Conservation (phyloP, 2,888 invertebrate genomes). For the Podotricha telesiphe region DNA sequence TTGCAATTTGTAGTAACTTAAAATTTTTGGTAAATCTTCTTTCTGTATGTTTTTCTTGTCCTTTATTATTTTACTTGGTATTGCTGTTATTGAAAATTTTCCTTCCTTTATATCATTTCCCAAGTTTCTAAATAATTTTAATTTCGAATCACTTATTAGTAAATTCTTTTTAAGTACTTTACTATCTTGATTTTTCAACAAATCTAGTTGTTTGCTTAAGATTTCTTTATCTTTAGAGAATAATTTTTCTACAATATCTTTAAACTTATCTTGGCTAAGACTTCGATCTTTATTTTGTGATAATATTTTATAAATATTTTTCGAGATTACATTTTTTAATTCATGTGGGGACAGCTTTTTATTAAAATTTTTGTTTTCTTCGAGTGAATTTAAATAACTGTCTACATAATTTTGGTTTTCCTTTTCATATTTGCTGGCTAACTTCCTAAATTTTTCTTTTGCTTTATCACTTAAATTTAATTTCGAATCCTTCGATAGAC, state of each 20-base stretch:
- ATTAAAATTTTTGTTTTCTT: slow-evolving; percentile 51
- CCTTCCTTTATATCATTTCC: slow-evolving; percentile 51
- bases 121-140: slow-evolving; percentile 50
- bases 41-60: slow-evolving; percentile 46
- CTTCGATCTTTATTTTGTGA: slow-evolving; percentile 30
- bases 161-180: slow-evolving; percentile 46
- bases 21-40: slow-evolving; percentile 45
- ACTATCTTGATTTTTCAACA: slow-evolving; percentile 35
- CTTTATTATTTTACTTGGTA: slow-evolving; percentile 41
- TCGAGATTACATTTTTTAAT: slow-evolving; percentile 50
- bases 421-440: slow-evolving; percentile 38
- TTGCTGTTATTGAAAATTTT: slow-evolving; percentile 42
- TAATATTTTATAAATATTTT: slow-evolving; percentile 48
- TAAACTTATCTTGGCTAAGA: slow-evolving; percentile 8
- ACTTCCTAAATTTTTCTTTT: slow-evolving; percentile 32
- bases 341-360: slow-evolving; percentile 47
- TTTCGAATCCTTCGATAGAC: slow-evolving; percentile 39
- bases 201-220: slow-evolving; percentile 21
- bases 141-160: slow-evolving; percentile 48
- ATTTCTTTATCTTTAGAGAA: slow-evolving; percentile 9
- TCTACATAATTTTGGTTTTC: slow-evolving; percentile 38
- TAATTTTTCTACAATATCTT: slow-evolving; percentile 11
- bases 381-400: slow-evolving; percentile 46
- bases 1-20: slow-evolving; percentile 43
- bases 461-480: slow-evolving; percentile 37